Percentiles rank a stretch among this genome's conserved stretches.
Evolutionary conservation across 1,140 invertebrate genomes (phyloP).

Genomic region (Drosophila baimaii): DNA sequence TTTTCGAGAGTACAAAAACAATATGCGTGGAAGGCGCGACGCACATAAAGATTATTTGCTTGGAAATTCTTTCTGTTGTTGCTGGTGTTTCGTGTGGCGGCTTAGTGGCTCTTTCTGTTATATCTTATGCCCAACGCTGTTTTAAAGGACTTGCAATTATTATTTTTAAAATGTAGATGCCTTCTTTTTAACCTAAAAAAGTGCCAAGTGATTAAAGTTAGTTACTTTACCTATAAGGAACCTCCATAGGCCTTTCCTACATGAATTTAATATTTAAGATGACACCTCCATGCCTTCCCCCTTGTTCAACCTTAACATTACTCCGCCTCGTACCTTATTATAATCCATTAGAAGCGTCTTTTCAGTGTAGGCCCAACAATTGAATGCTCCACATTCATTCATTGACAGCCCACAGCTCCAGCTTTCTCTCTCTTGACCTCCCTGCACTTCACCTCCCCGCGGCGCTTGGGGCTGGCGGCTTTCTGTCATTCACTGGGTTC

Average conservation of each 20-base stretch:
- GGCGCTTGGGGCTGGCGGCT: background rate
- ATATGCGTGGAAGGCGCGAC: no score
- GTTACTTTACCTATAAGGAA: no score
- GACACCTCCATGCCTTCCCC: background rate
- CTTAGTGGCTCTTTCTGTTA: no score
- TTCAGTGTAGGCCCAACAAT: slow-evolving; percentile 39
- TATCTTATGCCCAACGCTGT: no score
- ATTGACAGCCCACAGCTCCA: slow-evolving; percentile 39
- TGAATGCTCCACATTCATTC: slow-evolving; percentile 51
- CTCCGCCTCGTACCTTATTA: background rate
- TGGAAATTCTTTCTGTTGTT: no score
- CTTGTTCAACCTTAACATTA: background rate
- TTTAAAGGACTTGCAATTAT: no score
- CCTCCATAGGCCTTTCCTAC: no score
- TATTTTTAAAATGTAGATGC: no score
- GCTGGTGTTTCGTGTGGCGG: no score
- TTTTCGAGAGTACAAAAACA: no score
- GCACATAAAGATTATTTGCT: no score
- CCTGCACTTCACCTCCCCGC: background rate
- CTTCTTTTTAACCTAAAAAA: no score
- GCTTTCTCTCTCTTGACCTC: slow-evolving; percentile 37
- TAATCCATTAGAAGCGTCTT: background rate
- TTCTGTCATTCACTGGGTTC: slow-evolving; percentile 34
- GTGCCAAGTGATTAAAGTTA: background rate
- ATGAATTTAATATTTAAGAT: background rate